Conservation (phyloP, 2,113 vertebrate species). For the Heterotilapia buettikoferi region DNA sequence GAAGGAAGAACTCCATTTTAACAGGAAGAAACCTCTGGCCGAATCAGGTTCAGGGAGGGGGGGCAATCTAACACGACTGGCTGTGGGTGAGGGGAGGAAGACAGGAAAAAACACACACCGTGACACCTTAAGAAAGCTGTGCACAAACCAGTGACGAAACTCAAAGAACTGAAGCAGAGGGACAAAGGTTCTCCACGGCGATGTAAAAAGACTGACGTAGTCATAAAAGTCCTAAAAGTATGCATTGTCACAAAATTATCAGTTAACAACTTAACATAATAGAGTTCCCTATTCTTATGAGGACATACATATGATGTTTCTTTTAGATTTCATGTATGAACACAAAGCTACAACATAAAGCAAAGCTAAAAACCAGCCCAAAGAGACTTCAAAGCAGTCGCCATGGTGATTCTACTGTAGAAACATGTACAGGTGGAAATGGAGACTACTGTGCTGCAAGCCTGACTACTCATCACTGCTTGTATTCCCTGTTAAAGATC, state of each 20-base stretch:
- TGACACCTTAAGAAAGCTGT: not conserved
- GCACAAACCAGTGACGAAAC: not conserved
- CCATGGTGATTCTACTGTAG: not conserved
- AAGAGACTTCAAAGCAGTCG: not conserved
- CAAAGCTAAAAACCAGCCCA: not conserved
- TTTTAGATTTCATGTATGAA: not conserved
- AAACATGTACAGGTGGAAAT: not conserved
- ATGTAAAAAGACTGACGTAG: not conserved
- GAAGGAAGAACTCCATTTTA: not conserved
- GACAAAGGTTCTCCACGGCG: accelerated
- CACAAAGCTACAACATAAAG: not conserved
- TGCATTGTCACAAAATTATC: not conserved
- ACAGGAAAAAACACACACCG: not conserved
- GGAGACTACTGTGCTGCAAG: not conserved
- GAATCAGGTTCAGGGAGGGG: not conserved
- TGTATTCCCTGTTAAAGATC: not conserved
- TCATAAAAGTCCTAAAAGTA: accelerated
- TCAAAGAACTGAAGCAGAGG: not conserved
- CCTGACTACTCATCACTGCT: not conserved
- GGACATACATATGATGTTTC: not conserved
- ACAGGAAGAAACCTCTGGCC: accelerated
- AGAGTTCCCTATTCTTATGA: not conserved
- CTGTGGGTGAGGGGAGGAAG: not conserved
- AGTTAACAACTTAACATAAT: not conserved
- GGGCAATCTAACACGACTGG: not conserved